Conservation (phyloP, 1,140 invertebrate genomes). For the Drosophila erecta region DNA sequence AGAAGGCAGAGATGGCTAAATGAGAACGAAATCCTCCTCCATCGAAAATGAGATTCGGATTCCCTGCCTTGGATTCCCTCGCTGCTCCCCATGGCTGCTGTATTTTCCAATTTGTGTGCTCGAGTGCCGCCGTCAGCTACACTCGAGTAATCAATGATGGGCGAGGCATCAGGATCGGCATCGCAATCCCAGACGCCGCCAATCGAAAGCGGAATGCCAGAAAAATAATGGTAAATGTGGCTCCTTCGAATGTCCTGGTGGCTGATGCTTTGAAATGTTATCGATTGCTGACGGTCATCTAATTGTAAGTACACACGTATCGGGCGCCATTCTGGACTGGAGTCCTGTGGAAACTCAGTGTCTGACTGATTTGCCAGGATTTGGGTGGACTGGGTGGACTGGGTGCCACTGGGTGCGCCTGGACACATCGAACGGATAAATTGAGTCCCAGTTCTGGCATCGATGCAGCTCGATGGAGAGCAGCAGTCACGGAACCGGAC, state of each 20-base stretch:
- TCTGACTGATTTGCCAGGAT: conserved; percentile 63
- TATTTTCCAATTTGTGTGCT: conserved; percentile 80
- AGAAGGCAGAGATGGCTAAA: conserved; percentile 44
- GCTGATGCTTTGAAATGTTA: conserved; percentile 47
- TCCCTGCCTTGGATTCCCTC: conserved; percentile 3
- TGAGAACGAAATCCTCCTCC: conserved; percentile 48
- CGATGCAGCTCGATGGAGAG: conserved; percentile 24
- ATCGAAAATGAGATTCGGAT: conserved; percentile 53
- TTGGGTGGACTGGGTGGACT: not conserved
- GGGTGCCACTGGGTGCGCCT: not conserved
- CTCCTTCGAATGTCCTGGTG: conserved; percentile 14
- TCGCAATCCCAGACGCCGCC: conserved; percentile 8
- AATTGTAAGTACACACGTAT: conserved; percentile 74
- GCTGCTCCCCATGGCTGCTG: conserved; percentile 20
- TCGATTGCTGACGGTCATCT: conserved; percentile 74
- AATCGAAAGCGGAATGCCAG: conserved; percentile 57
- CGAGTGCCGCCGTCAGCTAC: conserved; percentile 76
- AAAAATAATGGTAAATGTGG: conserved; percentile 70
- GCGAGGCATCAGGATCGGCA: conserved; percentile 4
- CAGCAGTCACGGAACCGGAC: conserved; percentile 63
- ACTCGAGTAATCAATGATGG: conserved; percentile 76
- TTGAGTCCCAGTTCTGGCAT: conserved; percentile 40
- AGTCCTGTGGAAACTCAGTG: conserved; percentile 10
- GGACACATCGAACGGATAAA: conserved; percentile 28
- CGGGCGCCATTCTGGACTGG: conserved; percentile 19